Percentiles rank a stretch among this genome's conserved stretches.
Conservation (phyloP, 2,797 vertebrate genomes). For the Nyctibius grandis region DNA sequence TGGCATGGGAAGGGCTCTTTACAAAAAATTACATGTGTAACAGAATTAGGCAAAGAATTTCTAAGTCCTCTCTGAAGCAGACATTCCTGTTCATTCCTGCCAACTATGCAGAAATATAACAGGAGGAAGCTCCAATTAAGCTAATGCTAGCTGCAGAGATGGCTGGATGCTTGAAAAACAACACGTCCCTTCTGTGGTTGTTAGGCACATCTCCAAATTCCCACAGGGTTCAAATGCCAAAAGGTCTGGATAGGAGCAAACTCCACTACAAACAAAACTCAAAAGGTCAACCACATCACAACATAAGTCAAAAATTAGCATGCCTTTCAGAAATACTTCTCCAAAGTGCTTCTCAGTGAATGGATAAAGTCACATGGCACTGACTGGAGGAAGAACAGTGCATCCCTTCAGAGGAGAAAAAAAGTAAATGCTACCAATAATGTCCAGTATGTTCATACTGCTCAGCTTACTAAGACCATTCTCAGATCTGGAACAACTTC, state of each 20-base stretch:
- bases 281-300: background rate
- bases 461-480: background rate
- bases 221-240: background rate
- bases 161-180: background rate
- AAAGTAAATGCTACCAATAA: background rate
- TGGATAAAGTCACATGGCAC: background rate
- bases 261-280: background rate
- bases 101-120: background rate
- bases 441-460: background rate
- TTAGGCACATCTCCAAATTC: background rate
- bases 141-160: background rate
- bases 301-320: background rate
- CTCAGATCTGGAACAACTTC: background rate
- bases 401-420: background rate
- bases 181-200: rapidly evolving
- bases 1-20: background rate
- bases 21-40: background rate
- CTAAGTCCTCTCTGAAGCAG: background rate
- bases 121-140: background rate
- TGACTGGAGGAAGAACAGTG: background rate
- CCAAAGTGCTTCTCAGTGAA: background rate
- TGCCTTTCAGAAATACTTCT: background rate
- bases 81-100: background rate
- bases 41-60: background rate
- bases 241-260: background rate